A percentile compares a stretch with the other conserved stretches of the same genome.
Evolutionary conservation across 2,113 vertebrate genomes (phyloP).

Genomic region (Phylloscopus trochiloides): DNA sequence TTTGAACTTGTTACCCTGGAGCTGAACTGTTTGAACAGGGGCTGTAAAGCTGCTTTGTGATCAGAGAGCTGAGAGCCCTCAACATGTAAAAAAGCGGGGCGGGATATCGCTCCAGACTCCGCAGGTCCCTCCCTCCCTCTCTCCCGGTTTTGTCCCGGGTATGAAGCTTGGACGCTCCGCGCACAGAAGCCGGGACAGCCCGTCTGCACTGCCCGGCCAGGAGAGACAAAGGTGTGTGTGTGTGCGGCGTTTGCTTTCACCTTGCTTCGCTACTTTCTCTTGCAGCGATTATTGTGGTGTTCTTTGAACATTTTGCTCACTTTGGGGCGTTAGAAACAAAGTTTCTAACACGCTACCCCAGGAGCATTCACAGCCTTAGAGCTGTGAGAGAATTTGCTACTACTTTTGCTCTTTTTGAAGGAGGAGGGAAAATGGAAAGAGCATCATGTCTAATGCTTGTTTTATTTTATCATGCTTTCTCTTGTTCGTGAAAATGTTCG

Average conservation of each 20-base stretch:
- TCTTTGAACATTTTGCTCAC: not conserved
- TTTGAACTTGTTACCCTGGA: constrained; percentile 73
- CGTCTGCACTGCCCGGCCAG: not conserved
- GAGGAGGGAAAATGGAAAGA: not conserved
- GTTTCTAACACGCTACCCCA: not conserved
- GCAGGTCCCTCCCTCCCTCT: not conserved
- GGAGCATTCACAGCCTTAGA: not conserved
- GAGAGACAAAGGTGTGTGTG: constrained; percentile 32
- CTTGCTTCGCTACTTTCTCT: not conserved
- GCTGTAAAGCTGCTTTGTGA: constrained; percentile 24
- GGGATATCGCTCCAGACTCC: not conserved
- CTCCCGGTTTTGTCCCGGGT: not conserved
- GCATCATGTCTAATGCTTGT: not conserved
- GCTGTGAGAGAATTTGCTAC: not conserved
- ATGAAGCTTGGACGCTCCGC: not conserved
- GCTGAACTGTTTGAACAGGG: constrained; percentile 63
- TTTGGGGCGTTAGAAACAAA: not conserved
- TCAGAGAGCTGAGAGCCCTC: not conserved
- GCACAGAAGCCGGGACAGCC: not conserved
- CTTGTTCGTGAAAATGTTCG: not conserved
- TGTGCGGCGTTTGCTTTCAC: not conserved
- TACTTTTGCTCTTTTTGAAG: not conserved
- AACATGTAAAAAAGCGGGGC: not conserved
- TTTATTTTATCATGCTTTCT: not conserved
- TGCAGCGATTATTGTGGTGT: not conserved